Evolutionary conservation across 2,113 vertebrate species (phyloP), one percentile per base, ranked within the genome.

Genomic region (Arenaria interpres): DNA sequence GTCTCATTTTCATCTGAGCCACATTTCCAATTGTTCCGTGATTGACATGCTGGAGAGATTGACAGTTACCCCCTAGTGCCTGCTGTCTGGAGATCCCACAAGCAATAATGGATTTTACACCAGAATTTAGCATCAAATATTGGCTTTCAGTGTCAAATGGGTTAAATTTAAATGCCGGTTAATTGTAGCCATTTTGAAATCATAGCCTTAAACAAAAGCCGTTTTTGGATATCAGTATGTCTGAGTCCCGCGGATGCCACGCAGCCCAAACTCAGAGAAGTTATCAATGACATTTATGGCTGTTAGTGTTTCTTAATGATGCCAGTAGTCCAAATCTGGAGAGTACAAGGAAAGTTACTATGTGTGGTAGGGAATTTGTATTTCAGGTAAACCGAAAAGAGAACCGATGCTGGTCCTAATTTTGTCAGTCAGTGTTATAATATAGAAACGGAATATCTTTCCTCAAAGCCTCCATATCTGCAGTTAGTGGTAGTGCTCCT

Each of bases 31-130:
- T 97, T 97, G 97, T 97, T 97, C 75, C 6, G 10, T 97, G 96
- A 97, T 95, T 97, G 97, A 97, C 78, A 0, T 78, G 74, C 95
- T 77, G 93, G 53, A 93, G 92, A 97, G 97, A 98, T 97, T 98
- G 97, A 97, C 97, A 98, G 95, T 95, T 97, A 97, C 93, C 93
- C 96, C 96, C 97, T 96, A 94, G 94, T 95, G 96, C 90, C 90
- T 97, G 93, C 94, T 97, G 94, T 97, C 96, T 97, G 90, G 96
- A 97, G 96, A 97, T 97, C 94, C 90, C 96, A 94, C 84, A 96
- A 97, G 96, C 94, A 97, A 96, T 97, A 97, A 97, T 97, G 96
- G 95, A 95, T 97, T 97, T 96, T 97, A 89, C 93, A 94, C 92
- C 90, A 94, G 96, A 97, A 97, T 97, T 97, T 96, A 97, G 96